These are phyloP conservation scores for Terebella lapidaria DNA, from an alignment of 2,888 invertebrate genomes.

Conservation along the genomic window DNA sequence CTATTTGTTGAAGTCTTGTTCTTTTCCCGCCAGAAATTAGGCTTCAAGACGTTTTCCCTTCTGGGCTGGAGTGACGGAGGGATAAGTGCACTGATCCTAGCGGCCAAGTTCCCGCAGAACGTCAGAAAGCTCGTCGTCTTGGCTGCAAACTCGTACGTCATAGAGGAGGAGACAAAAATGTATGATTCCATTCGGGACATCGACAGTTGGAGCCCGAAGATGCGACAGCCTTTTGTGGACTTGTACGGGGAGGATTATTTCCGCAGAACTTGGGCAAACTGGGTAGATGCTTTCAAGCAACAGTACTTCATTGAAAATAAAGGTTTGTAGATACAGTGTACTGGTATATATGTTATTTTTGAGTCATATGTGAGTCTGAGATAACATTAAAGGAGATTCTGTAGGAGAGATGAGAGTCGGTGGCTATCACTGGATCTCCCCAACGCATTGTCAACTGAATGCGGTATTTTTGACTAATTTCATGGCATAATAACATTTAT, in stretches of 20 bases:
- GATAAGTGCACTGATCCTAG: constrained; percentile 70
- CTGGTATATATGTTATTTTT: too few species aligned
- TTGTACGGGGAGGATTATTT: constrained; percentile 72
- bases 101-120: constrained; percentile 65
- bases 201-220: constrained; percentile 72
- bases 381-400: too few species aligned
- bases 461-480: too few species aligned
- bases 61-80: constrained; percentile 91
- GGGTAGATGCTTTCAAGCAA: constrained; percentile 64
- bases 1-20: too few species aligned
- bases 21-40: constrained; percentile 64
- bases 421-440: too few species aligned
- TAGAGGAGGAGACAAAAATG: constrained; percentile 64
- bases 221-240: constrained; percentile 68
- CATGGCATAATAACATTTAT: too few species aligned
- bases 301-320: constrained; percentile 58
- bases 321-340: constrained; percentile 13
- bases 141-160: constrained; percentile 73
- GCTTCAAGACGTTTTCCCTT: constrained; percentile 65
- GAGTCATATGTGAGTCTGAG: too few species aligned
- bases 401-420: too few species aligned
- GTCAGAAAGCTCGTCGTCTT: constrained; percentile 72
- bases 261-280: constrained; percentile 65
- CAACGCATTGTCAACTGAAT: too few species aligned
- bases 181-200: constrained; percentile 59